A percentile compares a stretch with the other conserved stretches of the same genome.
Conservation (phyloP, 1,140 invertebrate genomes). For the Acromyrmex heyeri region DNA sequence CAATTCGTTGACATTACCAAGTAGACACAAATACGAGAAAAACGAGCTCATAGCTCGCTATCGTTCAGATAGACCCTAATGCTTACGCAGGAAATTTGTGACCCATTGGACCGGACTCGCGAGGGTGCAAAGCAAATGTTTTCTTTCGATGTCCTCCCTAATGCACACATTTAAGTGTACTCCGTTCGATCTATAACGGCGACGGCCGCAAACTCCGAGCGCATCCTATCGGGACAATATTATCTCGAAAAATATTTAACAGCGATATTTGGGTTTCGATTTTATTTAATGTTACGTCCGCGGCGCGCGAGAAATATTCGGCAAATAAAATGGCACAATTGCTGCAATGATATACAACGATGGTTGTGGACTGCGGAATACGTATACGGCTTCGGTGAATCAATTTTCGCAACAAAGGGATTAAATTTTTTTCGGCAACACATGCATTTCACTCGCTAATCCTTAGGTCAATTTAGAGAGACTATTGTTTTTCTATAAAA, state of each 20-base stretch:
- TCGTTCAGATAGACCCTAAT: slow-evolving; percentile 57
- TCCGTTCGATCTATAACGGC: slow-evolving; percentile 35
- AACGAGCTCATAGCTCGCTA: slow-evolving; percentile 52
- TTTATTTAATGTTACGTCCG: slow-evolving; percentile 58
- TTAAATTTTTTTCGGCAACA: background rate
- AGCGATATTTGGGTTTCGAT: slow-evolving; percentile 61
- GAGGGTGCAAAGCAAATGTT: slow-evolving; percentile 68
- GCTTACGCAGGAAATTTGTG: slow-evolving; percentile 68
- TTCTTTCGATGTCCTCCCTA: slow-evolving; percentile 65
- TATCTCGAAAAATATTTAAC: slow-evolving; percentile 62
- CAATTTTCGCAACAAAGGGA: background rate
- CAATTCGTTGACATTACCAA: slow-evolving; percentile 57
- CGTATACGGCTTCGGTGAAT: background rate
- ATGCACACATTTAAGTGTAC: slow-evolving; percentile 47
- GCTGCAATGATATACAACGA: slow-evolving; percentile 4
- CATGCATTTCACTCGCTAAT: background rate
- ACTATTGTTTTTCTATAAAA: background rate
- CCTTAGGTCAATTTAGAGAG: background rate
- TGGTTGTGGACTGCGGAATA: background rate
- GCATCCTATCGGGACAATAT: slow-evolving; percentile 58
- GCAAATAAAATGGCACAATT: slow-evolving; percentile 40
- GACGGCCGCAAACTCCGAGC: slow-evolving; percentile 28
- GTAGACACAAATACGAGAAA: slow-evolving; percentile 67
- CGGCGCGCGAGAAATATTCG: slow-evolving; percentile 31
- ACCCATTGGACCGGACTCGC: slow-evolving; percentile 61